Evolutionary conservation across 2,797 vertebrate species (phyloP).

Genomic region (Lithobates sylvaticus): DNA sequence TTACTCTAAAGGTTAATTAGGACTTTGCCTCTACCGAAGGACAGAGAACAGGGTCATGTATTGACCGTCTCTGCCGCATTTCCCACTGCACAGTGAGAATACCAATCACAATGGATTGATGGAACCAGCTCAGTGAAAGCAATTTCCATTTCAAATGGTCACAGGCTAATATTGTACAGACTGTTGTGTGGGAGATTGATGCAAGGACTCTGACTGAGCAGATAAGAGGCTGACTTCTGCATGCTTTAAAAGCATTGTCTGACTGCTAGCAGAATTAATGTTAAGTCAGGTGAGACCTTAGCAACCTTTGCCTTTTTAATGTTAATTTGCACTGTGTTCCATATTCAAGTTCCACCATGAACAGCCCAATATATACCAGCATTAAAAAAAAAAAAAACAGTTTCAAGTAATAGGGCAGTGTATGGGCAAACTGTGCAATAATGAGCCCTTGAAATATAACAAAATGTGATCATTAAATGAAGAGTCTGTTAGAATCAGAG

Average conservation of each 20-base stretch:
- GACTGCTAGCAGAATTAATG: not conserved
- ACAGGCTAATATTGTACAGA: conserved; percentile 9
- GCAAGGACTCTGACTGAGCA: not conserved
- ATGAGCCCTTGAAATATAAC: not conserved
- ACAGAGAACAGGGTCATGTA: conserved; percentile 42
- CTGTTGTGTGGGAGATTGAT: conserved; percentile 14
- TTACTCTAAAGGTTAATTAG: conserved; percentile 46
- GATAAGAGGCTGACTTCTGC: not conserved
- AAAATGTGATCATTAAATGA: not conserved
- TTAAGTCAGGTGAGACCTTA: not conserved
- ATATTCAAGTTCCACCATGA: not conserved
- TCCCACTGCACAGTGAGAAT: conserved; percentile 36
- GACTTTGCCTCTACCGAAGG: conserved; percentile 33
- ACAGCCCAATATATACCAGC: not conserved
- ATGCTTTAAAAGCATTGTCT: not conserved
- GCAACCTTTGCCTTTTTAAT: not conserved
- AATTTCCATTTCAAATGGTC: conserved; percentile 54
- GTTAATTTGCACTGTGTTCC: not conserved
- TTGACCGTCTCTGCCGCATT: conserved; percentile 54
- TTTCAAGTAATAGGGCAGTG: not conserved
- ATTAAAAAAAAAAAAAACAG: not conserved
- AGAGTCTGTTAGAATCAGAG: not conserved
- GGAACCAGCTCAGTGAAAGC: conserved; percentile 29
- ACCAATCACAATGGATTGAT: conserved; percentile 58
- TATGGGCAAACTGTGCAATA: not conserved